Conservation (phyloP, 2,888 invertebrate genomes). For the Metallyticus violacea region DNA sequence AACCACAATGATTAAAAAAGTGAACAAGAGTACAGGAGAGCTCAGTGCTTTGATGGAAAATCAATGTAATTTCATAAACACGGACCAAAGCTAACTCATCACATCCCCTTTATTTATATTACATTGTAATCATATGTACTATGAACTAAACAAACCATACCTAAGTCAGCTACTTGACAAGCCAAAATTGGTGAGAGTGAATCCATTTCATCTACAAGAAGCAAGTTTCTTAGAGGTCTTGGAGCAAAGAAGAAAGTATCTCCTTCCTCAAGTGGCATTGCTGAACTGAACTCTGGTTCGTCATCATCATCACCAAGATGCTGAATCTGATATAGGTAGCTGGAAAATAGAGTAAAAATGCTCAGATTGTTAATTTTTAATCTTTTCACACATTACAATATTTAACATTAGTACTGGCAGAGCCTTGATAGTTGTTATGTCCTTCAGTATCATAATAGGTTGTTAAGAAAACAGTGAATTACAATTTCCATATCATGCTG, state of each 20-base stretch:
- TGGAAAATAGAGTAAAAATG: too few species aligned
- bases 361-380: too few species aligned
- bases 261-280: conserved; percentile 97
- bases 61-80: conserved; percentile 9
- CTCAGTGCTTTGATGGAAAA: conserved; percentile 14
- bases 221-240: conserved; percentile 86
- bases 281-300: conserved; percentile 97
- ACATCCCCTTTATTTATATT: neutral
- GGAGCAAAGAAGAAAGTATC: conserved; percentile 99
- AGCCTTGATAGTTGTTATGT: too few species aligned
- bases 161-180: conserved; percentile 81
- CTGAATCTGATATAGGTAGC: conserved; percentile 98
- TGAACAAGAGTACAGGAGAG: too few species aligned
- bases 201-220: conserved; percentile 95
- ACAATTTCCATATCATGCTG: too few species aligned
- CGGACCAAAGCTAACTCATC: conserved; percentile 22
- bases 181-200: conserved; percentile 88
- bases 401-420: neutral
- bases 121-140: neutral
- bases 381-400: neutral
- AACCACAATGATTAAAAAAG: too few species aligned
- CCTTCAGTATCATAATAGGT: too few species aligned
- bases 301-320: conserved; percentile 98
- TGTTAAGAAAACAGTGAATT: too few species aligned
- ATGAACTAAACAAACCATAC: conserved; percentile 37